A percentile compares a stretch with the other conserved stretches of the same genome.
Conservation (phyloP, 2,797 vertebrate species). For the Falco naumanni region DNA sequence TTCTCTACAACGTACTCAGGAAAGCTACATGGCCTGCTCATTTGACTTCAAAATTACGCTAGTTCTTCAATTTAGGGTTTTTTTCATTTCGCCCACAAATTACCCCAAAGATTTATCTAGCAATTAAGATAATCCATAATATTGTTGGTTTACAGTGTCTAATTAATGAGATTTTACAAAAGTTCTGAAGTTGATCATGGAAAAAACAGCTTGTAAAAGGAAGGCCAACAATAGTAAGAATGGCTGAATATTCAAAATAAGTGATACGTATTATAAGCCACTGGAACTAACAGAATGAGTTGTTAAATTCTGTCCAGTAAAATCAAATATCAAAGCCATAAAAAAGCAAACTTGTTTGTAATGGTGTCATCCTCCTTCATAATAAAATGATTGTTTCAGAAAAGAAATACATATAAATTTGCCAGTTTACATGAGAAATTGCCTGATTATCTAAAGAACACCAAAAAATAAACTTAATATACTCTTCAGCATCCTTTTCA, state of each 20-base stretch:
- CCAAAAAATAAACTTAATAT: not conserved
- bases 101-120: not conserved
- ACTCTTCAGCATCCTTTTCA: not conserved
- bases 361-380: not conserved
- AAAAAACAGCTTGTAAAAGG: not conserved
- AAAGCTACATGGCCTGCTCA: not conserved
- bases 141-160: not conserved
- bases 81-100: not conserved
- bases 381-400: not conserved
- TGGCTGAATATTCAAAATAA: not conserved
- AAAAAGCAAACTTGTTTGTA: not conserved
- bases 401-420: not conserved
- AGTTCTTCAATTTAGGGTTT: not conserved
- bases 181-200: not conserved
- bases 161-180: not conserved
- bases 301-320: not conserved
- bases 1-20: not conserved
- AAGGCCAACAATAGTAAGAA: not conserved
- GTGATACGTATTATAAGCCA: not conserved
- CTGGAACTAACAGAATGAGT: not conserved
- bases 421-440: not conserved
- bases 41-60: too few species aligned
- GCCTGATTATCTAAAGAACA: not conserved
- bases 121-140: not conserved
- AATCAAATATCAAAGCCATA: not conserved